phyloP scores from a whole-genome alignment of 2,888 invertebrate genomes.

The Actias luna region DNA sequence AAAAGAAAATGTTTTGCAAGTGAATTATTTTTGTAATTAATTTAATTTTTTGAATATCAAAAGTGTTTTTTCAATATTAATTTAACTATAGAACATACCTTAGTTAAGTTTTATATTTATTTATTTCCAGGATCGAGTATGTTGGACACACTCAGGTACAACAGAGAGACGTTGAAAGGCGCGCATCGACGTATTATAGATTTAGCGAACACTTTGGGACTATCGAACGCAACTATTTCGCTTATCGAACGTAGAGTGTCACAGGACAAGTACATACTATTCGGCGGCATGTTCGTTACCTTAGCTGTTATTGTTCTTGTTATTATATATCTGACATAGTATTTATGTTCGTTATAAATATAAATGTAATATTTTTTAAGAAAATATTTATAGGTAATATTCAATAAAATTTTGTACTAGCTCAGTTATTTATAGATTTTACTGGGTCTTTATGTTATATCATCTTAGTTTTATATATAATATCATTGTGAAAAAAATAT shows the following conservation, averaged over 20 bases:
- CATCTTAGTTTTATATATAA: not conserved
- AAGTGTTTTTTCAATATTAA: not conserved
- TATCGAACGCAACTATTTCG: constrained; percentile 97
- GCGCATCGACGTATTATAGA: constrained; percentile 93
- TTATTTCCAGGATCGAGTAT: constrained; percentile 84
- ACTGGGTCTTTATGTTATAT: not conserved
- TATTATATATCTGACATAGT: constrained; percentile 84
- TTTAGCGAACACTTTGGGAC: constrained; percentile 94
- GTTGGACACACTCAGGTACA: constrained; percentile 90
- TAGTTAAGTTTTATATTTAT: not conserved
- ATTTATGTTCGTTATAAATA: not conserved
- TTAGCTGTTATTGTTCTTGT: constrained; percentile 89
- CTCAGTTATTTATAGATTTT: not conserved
- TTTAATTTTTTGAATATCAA: no score
- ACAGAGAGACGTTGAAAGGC: constrained; percentile 91
- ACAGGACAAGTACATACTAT: constrained; percentile 94
- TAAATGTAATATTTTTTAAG: not conserved
- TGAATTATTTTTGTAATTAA: not conserved
- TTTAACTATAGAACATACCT: not conserved
- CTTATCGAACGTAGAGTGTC: constrained; percentile 93
- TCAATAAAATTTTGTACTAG: not conserved
- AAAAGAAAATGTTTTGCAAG: not conserved
- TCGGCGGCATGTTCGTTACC: constrained; percentile 93
- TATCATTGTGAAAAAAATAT: not conserved
- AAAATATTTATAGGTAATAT: not conserved